Base-by-base conservation (phyloP, 2,888 invertebrate genomes). In the Oasisia sp. region DNA sequence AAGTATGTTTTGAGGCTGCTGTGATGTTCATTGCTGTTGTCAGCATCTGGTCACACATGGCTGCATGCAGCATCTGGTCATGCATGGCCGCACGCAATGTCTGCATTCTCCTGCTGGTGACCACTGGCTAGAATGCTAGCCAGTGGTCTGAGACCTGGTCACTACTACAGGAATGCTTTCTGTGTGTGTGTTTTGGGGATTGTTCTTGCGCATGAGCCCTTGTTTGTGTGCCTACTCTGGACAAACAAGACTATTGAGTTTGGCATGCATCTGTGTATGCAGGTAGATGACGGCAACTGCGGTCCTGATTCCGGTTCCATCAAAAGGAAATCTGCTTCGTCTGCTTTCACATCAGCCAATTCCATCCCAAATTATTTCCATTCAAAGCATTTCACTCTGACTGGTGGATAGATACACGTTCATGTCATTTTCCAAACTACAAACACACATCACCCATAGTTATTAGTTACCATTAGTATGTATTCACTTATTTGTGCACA, bases 11-110 rank as follows among this genome's bases (percentile, higher is more conserved):
- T 74, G 74, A 74, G 74, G 74, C 74, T 27, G 74, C 74, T 74
- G 27, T 7, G 27, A 74, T 74, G 27, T 74, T 7, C 27, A 74
- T n/a, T 74, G 27, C 74, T 74, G 7, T 74, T 74, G 74, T 74
- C 74, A 74, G 27, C 74, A 74, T 74, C 74, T 74, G 74, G 74
- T 74, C 74, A n/a, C 74, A 74, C n/a, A 74, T 74, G 74, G 74
- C 74, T 27, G 74, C 74, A 74, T 27, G 27, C 27, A 74, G n/a
- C n/a, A 50, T 50, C 50, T 50, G 50, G 74, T 74, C 27, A 19
- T 19, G n/a, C 74, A 19, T n/a, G 74, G n/a, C 74, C n/a, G 27
- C 74, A 74, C 27, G 74, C 74, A 74, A 74, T 74, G 74, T 19
- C 74, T 74, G 74, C 74, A 74, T 74, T 74, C 74, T 0, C n/a